Percentiles rank a stretch among this genome's conserved stretches.
These are phyloP conservation scores for Ganaspis brasiliensis DNA, from an alignment of 2,888 invertebrate species.

Conservation along the genomic window DNA sequence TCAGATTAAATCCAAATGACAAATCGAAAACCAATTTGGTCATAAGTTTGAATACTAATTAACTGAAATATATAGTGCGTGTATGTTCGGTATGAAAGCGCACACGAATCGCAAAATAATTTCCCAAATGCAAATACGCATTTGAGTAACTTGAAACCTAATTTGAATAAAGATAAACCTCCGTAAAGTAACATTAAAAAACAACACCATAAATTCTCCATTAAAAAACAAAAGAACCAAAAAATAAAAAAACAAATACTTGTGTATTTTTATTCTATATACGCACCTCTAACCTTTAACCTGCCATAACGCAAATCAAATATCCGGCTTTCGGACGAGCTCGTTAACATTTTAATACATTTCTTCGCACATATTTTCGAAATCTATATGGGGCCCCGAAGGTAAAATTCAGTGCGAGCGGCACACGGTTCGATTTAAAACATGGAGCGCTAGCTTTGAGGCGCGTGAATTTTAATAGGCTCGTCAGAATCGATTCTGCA, in stretches of 20 bases:
- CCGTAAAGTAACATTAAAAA: conserved; percentile 8
- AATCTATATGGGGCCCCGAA: conserved; percentile 18
- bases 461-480: conserved; percentile 52
- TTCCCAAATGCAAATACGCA: conserved; percentile 10
- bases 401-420: not conserved
- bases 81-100: no score
- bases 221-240: not conserved
- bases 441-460: conserved; percentile 25
- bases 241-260: not conserved
- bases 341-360: conserved; percentile 40
- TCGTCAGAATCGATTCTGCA: conserved; percentile 57
- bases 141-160: conserved; percentile 28
- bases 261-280: conserved; percentile 17
- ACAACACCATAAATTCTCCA: conserved; percentile 15
- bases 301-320: conserved; percentile 25
- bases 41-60: no score
- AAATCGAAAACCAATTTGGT: no score
- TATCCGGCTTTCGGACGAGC: conserved; percentile 19
- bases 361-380: conserved; percentile 36
- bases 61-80: no score
- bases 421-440: conserved; percentile 33
- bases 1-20: no score
- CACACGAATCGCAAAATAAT: conserved; percentile 12
- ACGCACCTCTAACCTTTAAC: conserved; percentile 24
- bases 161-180: conserved; percentile 23